Evolutionary conservation across 2,797 vertebrate genomes (phyloP).

Genomic region (Forpus xanthops): DNA sequence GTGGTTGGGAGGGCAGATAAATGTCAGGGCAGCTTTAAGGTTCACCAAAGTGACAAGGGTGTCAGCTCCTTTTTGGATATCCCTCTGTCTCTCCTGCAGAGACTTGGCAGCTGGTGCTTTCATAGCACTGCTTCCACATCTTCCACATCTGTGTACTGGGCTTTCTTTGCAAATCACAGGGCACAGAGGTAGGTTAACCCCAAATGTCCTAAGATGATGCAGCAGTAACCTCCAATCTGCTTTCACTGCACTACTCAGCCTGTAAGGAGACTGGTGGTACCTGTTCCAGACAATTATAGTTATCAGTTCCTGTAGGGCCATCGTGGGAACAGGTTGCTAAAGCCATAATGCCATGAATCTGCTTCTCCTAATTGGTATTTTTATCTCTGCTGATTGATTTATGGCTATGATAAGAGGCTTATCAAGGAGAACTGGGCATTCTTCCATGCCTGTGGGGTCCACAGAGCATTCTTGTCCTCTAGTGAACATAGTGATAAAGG

Average conservation of each 20-base stretch:
- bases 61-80: neutral
- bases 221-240: neutral
- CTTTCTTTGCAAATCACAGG: neutral
- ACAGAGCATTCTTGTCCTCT: neutral
- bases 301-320: neutral
- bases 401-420: neutral
- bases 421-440: neutral
- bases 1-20: neutral
- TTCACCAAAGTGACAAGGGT: neutral
- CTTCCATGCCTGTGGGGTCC: neutral
- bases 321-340: neutral
- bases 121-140: accelerated
- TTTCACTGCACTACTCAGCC: neutral
- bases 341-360: neutral
- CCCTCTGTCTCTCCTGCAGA: neutral
- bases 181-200: neutral
- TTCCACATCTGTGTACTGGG: neutral
- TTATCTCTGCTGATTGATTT: neutral
- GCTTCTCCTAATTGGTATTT: neutral
- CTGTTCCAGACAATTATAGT: neutral
- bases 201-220: neutral
- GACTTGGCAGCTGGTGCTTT: neutral
- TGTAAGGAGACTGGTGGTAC: neutral
- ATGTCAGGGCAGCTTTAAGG: neutral
- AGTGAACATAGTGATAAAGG: neutral